Percentiles rank a stretch among this genome's conserved stretches.
These are phyloP conservation scores for Tiaroga cobitis DNA, from an alignment of 2,797 vertebrate species.

Conservation along the genomic window DNA sequence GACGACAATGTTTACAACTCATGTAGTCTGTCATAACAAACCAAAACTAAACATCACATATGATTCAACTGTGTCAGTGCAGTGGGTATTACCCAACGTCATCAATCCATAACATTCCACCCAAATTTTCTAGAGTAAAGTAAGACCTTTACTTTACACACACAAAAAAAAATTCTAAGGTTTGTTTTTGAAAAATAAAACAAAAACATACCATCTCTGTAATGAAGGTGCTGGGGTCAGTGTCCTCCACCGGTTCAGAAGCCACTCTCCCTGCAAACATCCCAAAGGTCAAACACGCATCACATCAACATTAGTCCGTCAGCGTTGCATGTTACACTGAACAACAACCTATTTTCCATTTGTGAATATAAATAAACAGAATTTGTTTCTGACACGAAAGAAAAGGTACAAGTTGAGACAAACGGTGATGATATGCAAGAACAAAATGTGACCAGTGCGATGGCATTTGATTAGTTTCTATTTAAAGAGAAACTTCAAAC, in stretches of 20 bases:
- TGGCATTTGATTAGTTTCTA: not conserved
- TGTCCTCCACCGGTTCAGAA: conserved; percentile 94
- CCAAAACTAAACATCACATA: not conserved
- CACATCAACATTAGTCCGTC: not conserved
- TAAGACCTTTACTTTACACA: not conserved
- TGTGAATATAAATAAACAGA: not conserved
- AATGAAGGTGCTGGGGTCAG: conserved; percentile 90
- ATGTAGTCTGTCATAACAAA: conserved; percentile 29
- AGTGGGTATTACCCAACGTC: conserved; percentile 10
- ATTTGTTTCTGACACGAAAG: not conserved
- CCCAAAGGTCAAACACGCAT: not conserved
- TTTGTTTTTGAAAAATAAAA: not conserved
- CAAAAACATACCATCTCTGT: conserved; percentile 79
- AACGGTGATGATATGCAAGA: not conserved
- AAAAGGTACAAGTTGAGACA: not conserved
- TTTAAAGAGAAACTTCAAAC: not conserved
- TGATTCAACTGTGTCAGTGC: conserved; percentile 1
- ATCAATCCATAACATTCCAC: not conserved
- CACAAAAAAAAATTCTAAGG: too few relatives aligned
- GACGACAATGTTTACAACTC: conserved; percentile 22
- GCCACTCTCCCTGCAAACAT: conserved; percentile 74
- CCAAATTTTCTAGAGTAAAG: not conserved
- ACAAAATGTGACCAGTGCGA: not conserved
- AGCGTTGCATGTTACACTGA: not conserved
- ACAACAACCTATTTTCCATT: not conserved